Evolutionary conservation across 2,113 vertebrate species (phyloP).

Genomic region (Oceanites oceanicus): DNA sequence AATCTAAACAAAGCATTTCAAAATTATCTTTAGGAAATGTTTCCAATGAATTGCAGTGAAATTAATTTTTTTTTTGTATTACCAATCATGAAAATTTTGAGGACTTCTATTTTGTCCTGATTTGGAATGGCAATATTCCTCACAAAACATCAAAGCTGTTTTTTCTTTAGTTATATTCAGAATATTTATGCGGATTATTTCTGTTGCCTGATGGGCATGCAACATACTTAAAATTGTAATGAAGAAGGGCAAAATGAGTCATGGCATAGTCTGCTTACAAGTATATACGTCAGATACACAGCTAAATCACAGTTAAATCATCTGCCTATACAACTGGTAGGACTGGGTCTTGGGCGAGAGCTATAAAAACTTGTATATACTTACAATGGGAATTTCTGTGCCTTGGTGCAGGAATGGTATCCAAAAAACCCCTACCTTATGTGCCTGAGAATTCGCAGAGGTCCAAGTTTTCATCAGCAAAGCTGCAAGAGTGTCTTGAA

Average conservation of each 20-base stretch:
- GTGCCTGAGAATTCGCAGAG: background rate
- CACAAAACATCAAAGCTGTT: background rate
- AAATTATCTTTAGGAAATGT: background rate
- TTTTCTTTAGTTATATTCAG: background rate
- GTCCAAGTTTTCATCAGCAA: background rate
- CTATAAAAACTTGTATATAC: background rate
- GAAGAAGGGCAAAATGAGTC: background rate
- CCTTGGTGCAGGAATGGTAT: background rate
- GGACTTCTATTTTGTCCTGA: background rate
- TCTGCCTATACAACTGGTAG: background rate
- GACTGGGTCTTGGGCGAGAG: fast-evolving
- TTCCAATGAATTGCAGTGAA: background rate
- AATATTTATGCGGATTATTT: background rate
- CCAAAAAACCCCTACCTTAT: fast-evolving
- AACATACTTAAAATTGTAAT: background rate
- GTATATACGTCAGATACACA: background rate
- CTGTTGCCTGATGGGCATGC: background rate
- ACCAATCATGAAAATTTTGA: background rate
- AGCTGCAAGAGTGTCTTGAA: background rate
- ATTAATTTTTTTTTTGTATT: background rate
- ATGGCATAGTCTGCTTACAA: background rate
- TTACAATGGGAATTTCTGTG: background rate
- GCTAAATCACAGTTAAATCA: background rate
- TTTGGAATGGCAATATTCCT: background rate
- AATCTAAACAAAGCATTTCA: background rate